Percentiles rank a stretch among this genome's conserved stretches.
These are phyloP conservation scores for Phymorhynchus buccinoides DNA, from an alignment of 1,140 invertebrate genomes.

Conservation along the genomic window DNA sequence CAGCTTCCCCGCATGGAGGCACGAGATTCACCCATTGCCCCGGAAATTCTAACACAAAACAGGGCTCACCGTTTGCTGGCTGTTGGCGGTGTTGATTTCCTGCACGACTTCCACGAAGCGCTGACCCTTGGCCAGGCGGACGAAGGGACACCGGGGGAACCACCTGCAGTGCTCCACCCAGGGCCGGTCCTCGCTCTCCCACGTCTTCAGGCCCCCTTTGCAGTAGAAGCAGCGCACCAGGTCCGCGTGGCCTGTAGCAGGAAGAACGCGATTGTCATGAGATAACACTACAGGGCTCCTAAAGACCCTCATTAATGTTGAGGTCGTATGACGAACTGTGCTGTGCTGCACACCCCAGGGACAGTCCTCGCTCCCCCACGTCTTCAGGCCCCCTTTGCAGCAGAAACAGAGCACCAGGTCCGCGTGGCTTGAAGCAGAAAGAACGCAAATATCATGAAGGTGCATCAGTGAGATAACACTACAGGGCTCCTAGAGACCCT, in stretches of 20 bases:
- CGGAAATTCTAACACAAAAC: too few species aligned
- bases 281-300: too few species aligned
- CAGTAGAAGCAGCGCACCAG: conserved; percentile 90
- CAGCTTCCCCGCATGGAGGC: too few species aligned
- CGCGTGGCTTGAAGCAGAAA: conserved; percentile 75
- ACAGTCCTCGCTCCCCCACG: conserved; percentile 88
- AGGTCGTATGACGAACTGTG: too few species aligned
- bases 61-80: background rate
- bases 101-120: conserved; percentile 30
- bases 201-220: conserved; percentile 89
- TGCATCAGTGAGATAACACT: too few species aligned
- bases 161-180: conserved; percentile 91
- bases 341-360: conserved; percentile 93
- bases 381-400: conserved; percentile 88
- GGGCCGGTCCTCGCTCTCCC: conserved; percentile 88
- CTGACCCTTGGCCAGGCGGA: conserved; percentile 82
- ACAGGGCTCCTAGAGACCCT: too few species aligned
- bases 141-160: conserved; percentile 85
- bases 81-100: background rate
- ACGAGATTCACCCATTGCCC: too few species aligned
- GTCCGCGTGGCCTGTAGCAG: conserved; percentile 79
- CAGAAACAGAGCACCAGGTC: conserved; percentile 90
- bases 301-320: too few species aligned
- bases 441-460: too few species aligned
- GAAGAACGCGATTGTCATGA: too few species aligned